phyloP scores from a whole-genome alignment of 2,888 invertebrate genomes.

The Tiliacea aurago region DNA sequence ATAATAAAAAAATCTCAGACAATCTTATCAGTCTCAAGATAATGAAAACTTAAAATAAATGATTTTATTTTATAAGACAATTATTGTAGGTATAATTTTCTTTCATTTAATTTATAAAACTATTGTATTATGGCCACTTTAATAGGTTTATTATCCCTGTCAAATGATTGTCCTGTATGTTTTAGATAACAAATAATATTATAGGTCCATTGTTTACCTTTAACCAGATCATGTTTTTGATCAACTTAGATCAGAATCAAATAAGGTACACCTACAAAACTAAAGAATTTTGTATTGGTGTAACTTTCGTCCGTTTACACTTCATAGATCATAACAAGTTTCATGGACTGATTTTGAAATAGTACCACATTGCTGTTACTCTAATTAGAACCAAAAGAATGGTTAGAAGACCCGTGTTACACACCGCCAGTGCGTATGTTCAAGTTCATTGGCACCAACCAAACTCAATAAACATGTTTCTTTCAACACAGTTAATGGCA shows the following conservation, averaged over 20 bases:
- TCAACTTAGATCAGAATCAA: background rate
- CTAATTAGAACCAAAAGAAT: background rate
- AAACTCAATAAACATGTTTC: slow-evolving; percentile 22
- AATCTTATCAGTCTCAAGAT: slow-evolving; percentile 47
- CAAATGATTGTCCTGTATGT: background rate
- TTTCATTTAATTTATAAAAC: background rate
- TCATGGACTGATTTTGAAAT: background rate
- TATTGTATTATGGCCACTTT: background rate
- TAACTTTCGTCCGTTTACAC: background rate
- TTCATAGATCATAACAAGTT: background rate
- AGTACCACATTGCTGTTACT: background rate
- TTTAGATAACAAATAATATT: background rate
- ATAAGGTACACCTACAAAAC: background rate
- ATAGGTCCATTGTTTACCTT: background rate
- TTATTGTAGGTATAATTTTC: background rate
- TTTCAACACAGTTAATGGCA: background rate
- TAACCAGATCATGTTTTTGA: background rate
- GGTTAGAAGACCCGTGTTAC: background rate
- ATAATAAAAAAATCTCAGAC: slow-evolving; percentile 42
- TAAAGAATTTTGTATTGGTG: background rate
- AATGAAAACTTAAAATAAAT: slow-evolving; percentile 2
- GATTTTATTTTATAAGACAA: background rate
- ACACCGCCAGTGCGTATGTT: background rate
- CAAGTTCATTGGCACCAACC: slow-evolving; percentile 40
- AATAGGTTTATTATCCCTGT: background rate